Evolutionary conservation across 2,113 vertebrate species (phyloP), one percentile per base, ranked within the genome.

Genomic region (Rhadina sibilatrix): DNA sequence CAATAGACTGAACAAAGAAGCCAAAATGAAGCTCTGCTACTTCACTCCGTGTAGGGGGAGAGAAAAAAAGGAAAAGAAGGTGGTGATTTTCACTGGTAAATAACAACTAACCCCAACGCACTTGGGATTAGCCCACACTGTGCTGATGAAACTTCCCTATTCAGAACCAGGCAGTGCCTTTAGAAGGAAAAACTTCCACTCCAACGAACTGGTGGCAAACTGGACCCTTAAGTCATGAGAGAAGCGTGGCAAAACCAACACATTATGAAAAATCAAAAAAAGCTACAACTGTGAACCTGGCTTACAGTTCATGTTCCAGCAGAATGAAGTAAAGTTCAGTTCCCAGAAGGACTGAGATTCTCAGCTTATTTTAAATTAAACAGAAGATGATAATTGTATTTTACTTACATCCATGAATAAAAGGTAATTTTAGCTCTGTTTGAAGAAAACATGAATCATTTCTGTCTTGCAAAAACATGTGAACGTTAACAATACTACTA

Each of bases 1-100:
- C 94, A 83, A 92, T 44, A 70, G 88, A 89, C 23, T 22, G 18
- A 95, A 93, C 68, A 92, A 96, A 65, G 66, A 4, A 40, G 64
- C 85, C 49, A 89, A 94, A 87, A 91, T 33, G 11, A 97, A 99
- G 99, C 99, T 99, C 98, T 56, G 98, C 98, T 99, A 99, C 98
- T 98, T 98, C 89, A 98, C 98, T 94, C 82, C 98, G 97, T 81
- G 99, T 98, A 97, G 3, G 2, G 53, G 31, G 24, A 10, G 37
- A 33, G 7, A 24, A 40, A 66, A 98, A 35, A 38, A 42, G 19
- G 35, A 42, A 99, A 96, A 98, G 98, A 98, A 98, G 98, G 97
- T 40, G 23, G 60, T 17, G 59, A 25, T 99, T 98, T 99, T 99
- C 98, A 98, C 98, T 21, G 98, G 98, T 99, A 99, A 97, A 98